Conservation (phyloP, 2,797 vertebrate species). For the Rhynchotus rufescens region DNA sequence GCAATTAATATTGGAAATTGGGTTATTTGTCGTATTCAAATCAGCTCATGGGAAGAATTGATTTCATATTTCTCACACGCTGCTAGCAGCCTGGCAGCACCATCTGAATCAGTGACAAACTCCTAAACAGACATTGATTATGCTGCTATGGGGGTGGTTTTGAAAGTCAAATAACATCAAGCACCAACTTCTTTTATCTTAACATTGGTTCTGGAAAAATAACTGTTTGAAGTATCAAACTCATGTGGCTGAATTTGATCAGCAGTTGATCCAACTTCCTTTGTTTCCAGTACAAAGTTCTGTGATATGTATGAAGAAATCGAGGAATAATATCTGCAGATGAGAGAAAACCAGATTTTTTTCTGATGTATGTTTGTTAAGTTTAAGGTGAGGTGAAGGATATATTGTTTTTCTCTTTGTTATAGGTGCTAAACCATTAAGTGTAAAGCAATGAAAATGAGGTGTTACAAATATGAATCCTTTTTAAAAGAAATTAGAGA, state of each 20-base stretch:
- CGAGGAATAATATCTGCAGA: not conserved
- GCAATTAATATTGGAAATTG: not conserved
- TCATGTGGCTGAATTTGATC: not conserved
- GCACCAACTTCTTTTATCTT: not conserved
- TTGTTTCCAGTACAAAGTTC: not conserved
- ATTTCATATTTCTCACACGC: not conserved
- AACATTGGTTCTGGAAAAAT: not conserved
- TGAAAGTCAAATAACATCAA: not conserved
- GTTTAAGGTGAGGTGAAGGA: not conserved
- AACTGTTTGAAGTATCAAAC: not conserved
- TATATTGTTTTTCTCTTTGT: not conserved
- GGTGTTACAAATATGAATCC: not conserved
- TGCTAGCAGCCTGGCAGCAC: not conserved
- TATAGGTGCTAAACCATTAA: not conserved
- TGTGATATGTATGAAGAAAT: not conserved
- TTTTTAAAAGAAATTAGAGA: not conserved
- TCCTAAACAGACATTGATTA: not conserved
- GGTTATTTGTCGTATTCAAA: conserved; percentile 2
- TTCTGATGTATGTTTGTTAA: not conserved
- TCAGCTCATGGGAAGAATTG: not conserved
- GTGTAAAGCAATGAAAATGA: not conserved
- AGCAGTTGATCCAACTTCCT: not conserved
- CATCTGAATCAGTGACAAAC: not conserved
- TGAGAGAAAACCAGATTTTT: not conserved
- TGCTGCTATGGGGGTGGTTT: not conserved